A percentile compares a stretch with the other conserved stretches of the same genome.
Evolutionary conservation across 2,888 invertebrate species (phyloP).

Genomic region (Panorpa germanica): DNA sequence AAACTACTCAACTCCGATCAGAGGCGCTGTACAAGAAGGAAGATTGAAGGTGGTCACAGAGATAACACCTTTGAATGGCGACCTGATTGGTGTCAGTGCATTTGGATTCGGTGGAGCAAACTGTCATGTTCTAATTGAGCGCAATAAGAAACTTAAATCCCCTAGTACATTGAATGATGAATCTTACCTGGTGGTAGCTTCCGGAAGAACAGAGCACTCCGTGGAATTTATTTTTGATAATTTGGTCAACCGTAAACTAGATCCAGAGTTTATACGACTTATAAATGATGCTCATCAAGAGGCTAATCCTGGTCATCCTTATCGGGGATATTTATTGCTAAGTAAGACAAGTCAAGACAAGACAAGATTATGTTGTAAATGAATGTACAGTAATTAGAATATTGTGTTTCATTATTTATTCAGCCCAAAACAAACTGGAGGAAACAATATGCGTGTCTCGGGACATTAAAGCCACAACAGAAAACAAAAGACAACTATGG

Average conservation of each 20-base stretch:
- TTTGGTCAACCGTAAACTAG: constrained; percentile 31
- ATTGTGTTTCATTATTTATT: no score
- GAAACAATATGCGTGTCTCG: no score
- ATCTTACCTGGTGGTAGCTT: constrained; percentile 43
- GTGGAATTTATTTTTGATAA: constrained; percentile 39
- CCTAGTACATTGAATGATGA: constrained; percentile 34
- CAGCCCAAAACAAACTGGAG: no score
- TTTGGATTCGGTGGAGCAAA: constrained; percentile 81
- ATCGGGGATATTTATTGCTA: no score
- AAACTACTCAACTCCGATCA: constrained; percentile 40
- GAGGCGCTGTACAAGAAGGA: constrained; percentile 34
- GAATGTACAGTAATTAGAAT: no score
- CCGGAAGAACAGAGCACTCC: constrained; percentile 57
- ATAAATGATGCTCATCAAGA: constrained; percentile 35
- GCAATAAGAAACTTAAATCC: constrained; percentile 21
- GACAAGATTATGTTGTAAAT: no score
- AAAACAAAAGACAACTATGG: no score
- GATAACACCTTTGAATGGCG: constrained; percentile 44
- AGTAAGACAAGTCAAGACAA: no score
- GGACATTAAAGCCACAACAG: no score
- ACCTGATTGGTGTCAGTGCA: constrained; percentile 59
- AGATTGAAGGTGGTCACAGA: constrained; percentile 46
- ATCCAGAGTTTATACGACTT: constrained; percentile 32
- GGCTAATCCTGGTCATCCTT: constrained; percentile 43
- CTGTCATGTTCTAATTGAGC: constrained; percentile 43